A percentile compares a stretch with the other conserved stretches of the same genome.
Conservation (phyloP, 2,797 vertebrate species). For the Novumbra hubbsi region DNA sequence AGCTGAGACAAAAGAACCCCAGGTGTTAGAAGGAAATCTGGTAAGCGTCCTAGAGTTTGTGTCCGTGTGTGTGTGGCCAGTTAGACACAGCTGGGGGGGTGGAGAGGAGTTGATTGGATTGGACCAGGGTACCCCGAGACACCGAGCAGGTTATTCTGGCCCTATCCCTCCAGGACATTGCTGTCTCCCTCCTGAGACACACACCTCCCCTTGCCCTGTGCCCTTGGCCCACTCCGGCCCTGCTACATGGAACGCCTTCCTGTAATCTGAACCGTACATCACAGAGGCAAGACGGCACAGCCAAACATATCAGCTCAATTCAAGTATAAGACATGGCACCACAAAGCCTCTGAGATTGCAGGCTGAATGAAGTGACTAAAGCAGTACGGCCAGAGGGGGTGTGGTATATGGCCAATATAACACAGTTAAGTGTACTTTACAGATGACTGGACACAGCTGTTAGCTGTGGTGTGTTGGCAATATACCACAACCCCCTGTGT, state of each 20-base stretch:
- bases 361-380: background rate
- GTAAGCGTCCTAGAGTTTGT: background rate
- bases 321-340: background rate
- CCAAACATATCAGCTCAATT: background rate
- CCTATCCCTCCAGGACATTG: background rate
- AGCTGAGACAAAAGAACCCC: slow-evolving; percentile 63
- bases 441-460: too few species aligned
- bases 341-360: background rate
- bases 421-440: too few species aligned
- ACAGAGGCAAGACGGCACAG: background rate
- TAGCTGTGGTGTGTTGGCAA: too few species aligned
- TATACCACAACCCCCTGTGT: too few species aligned
- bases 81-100: slow-evolving; percentile 23
- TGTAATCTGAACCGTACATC: background rate
- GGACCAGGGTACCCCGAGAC: background rate
- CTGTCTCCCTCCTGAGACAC: background rate
- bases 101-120: background rate
- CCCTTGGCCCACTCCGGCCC: background rate
- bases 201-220: background rate
- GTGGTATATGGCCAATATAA: too few species aligned
- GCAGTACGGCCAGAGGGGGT: background rate
- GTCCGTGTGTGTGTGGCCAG: slow-evolving; percentile 1
- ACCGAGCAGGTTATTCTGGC: slow-evolving; percentile 15
- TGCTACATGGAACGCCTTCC: background rate
- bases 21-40: slow-evolving; percentile 53